Percentiles rank a stretch among this genome's conserved stretches.
phyloP scores from a whole-genome alignment of 2,113 vertebrate species.

The Candoia aspera region DNA sequence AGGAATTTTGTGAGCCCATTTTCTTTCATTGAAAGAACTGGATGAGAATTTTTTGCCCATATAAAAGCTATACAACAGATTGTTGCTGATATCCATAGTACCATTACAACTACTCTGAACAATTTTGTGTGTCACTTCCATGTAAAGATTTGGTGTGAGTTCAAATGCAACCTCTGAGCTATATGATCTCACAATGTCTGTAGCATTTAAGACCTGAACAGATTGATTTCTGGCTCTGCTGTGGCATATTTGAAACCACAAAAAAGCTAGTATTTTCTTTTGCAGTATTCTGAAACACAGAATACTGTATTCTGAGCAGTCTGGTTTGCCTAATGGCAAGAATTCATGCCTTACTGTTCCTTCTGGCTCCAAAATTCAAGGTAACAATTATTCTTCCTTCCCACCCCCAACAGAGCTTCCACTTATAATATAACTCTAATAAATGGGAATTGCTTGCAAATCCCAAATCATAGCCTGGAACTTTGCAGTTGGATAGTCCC shows the following conservation, averaged over 20 bases:
- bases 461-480: not conserved
- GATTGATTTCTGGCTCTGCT: not conserved
- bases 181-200: not conserved
- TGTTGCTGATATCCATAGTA: constrained; percentile 1
- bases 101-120: not conserved
- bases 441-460: not conserved
- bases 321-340: not conserved
- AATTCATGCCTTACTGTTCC: not conserved
- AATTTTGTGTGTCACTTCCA: not conserved
- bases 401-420: not conserved
- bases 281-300: not conserved
- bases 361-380: not conserved
- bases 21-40: not conserved
- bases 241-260: not conserved
- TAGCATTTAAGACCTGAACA: not conserved
- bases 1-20: not conserved
- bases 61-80: not conserved
- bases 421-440: not conserved
- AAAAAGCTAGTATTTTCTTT: not conserved
- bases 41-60: not conserved
- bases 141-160: not conserved
- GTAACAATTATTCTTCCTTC: not conserved
- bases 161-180: not conserved
- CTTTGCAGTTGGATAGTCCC: not conserved
- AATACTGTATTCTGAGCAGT: not conserved